Conservation (phyloP, 2,888 invertebrate species). For the Drosophila gaucha region DNA sequence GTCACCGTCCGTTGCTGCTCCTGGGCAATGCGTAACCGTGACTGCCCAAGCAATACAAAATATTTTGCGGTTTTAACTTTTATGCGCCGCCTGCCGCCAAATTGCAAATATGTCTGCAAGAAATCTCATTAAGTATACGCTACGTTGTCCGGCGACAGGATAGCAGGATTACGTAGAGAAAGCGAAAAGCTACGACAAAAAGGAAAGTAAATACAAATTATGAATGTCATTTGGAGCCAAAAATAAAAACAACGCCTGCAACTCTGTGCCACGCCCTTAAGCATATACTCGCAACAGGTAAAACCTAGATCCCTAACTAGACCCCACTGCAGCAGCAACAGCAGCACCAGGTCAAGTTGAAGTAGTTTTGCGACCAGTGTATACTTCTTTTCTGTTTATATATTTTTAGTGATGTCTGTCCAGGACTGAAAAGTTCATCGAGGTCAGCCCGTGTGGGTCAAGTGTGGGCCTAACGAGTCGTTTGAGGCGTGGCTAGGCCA, state of each 20-base stretch:
- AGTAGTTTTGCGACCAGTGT: slow-evolving; percentile 27
- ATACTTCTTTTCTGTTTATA: not conserved
- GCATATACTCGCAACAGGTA: slow-evolving; percentile 60
- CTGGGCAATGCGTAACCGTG: not conserved
- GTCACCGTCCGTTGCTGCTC: not conserved
- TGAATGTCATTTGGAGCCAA: slow-evolving; percentile 65
- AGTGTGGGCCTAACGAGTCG: slow-evolving; percentile 12
- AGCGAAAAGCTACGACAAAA: slow-evolving; percentile 35
- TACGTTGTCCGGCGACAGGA: slow-evolving; percentile 46
- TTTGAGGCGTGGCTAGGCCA: not conserved
- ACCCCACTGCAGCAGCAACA: slow-evolving; percentile 15
- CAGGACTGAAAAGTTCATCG: slow-evolving; percentile 38
- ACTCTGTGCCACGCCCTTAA: slow-evolving; percentile 16
- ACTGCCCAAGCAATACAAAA: slow-evolving; percentile 49
- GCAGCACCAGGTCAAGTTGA: slow-evolving; percentile 59
- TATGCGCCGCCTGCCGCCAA: slow-evolving; percentile 53
- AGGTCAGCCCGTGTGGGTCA: slow-evolving; percentile 41
- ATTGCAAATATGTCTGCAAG: slow-evolving; percentile 76
- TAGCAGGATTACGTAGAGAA: slow-evolving; percentile 15
- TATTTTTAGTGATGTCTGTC: slow-evolving; percentile 16
- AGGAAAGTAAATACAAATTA: slow-evolving; percentile 70
- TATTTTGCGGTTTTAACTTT: slow-evolving; percentile 67
- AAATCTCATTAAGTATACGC: slow-evolving; percentile 79
- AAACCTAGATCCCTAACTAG: slow-evolving; percentile 12
- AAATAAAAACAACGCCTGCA: slow-evolving; percentile 16